Conservation (phyloP, 2,888 invertebrate genomes). For the Oxystoma pomonae region DNA sequence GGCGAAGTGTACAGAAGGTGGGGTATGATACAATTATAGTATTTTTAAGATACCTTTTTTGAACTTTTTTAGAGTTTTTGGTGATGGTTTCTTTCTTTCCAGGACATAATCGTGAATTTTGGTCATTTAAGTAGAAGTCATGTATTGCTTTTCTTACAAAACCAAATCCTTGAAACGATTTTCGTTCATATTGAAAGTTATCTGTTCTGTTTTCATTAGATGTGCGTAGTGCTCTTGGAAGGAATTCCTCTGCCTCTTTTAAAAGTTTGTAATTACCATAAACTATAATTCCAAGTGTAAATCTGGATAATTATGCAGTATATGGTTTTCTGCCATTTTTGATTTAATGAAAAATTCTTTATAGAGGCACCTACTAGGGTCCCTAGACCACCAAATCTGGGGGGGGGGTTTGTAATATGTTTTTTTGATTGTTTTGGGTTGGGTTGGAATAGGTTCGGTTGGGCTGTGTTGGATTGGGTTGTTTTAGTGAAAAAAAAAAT, state of each 20-base stretch:
- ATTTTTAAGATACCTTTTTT: constrained; percentile 2
- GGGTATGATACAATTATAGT: constrained; percentile 1
- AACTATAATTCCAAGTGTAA: no score
- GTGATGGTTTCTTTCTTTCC: constrained; percentile 7
- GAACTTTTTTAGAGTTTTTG: background rate
- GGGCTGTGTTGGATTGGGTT: no score
- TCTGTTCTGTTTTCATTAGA: background rate
- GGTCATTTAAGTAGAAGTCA: background rate
- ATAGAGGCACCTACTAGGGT: no score
- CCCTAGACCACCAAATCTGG: no score
- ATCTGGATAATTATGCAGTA: no score
- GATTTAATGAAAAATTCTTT: no score
- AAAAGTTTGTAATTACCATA: constrained; percentile 1
- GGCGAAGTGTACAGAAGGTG: background rate
- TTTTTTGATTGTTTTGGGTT: no score
- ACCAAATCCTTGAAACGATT: background rate
- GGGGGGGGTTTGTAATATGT: no score
- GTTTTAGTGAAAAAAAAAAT: no score
- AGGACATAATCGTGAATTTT: constrained; percentile 2
- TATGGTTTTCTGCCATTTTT: no score
- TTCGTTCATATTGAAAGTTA: background rate
- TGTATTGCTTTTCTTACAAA: background rate
- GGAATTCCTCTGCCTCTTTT: background rate
- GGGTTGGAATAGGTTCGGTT: no score
- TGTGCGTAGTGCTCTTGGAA: background rate